Conservation (phyloP, 1,140 invertebrate genomes). For the Drosophila mojavensis region DNA sequence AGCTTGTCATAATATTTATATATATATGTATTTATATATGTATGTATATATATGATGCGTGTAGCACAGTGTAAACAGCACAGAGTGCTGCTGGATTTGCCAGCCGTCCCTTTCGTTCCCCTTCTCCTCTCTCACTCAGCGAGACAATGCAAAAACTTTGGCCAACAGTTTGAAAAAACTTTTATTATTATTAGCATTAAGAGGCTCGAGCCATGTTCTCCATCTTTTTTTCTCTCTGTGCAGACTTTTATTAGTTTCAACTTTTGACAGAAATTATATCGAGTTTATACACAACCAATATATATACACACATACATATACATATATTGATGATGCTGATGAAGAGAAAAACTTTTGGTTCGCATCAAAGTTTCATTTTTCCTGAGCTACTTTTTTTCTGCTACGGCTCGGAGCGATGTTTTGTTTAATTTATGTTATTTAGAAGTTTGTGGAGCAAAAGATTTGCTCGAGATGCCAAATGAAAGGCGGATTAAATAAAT, state of each 20-base stretch:
- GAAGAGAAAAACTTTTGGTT: conserved; percentile 59
- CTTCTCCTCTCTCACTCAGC: not conserved
- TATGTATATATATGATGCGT: conserved; percentile 68
- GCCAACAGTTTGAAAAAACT: conserved; percentile 62
- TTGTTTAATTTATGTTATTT: conserved; percentile 78
- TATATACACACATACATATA: not conserved
- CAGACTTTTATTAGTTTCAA: conserved; percentile 78
- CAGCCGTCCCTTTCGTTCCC: not conserved
- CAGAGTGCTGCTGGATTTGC: conserved; percentile 26
- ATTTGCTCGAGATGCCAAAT: conserved; percentile 41
- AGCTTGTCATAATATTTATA: conserved; percentile 81
- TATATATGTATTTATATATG: conserved; percentile 61
- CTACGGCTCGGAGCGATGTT: conserved; percentile 39
- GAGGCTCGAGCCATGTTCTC: conserved; percentile 49
- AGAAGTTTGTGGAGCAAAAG: conserved; percentile 64
- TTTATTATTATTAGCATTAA: conserved; percentile 80
- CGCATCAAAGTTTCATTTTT: conserved; percentile 65
- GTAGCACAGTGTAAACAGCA: conserved; percentile 25
- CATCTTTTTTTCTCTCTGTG: conserved; percentile 25
- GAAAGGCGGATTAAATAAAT: conserved; percentile 7
- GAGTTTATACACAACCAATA: conserved; percentile 53
- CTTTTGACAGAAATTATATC: conserved; percentile 81
- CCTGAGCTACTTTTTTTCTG: conserved; percentile 9
- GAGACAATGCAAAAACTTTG: conserved; percentile 70
- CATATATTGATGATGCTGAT: conserved; percentile 67